Base-by-base conservation (phyloP, 2,888 invertebrate species). In the Pollenia amentaria region DNA sequence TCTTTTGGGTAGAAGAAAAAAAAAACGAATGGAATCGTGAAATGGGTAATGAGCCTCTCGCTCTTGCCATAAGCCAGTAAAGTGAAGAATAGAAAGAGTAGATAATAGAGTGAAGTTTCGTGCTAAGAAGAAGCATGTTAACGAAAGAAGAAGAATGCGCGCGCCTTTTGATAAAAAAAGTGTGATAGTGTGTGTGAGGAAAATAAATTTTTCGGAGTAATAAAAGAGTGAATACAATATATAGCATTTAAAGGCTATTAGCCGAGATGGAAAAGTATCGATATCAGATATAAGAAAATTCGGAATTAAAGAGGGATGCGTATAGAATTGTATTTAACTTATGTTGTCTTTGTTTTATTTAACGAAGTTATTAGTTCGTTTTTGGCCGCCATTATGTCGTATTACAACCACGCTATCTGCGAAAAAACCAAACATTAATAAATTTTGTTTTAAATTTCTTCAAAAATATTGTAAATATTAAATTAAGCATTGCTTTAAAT, bases 311-410 rank as follows among this genome's bases (percentile, higher is more conserved):
- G 65, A n/a, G 78, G 81, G 82, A 84, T 51, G 80, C 53, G 16
- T 72, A 73, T 48, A 64, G 11, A 16, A 8, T 8, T 16, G 29
- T 12, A 16, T 67, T 40, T 44, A 48, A 60, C 53, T 42, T 18
- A 60, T 77, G 84, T 48, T 76, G 67, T 82, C 87, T 85, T 82
- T 85, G 48, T 87, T 85, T 70, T 64, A 46, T 67, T 65, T 65
- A 67, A 81, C 81, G 85, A 85, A 87, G 84, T 51, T 78, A 51
- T 84, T 81, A 84, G 84, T 82, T 84, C 88, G 88, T 89, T 88
- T 90, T 91, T 91, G 90, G 91, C 96, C 96, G 96, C 96, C 96
- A 96, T 96, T 96, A 96, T 96, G 96, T 96, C 96, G 96, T 96
- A 91, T 90, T 91, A 90, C 90, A 92, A 92, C 92, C 92, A 92